phyloP scores from a whole-genome alignment of 2,113 vertebrate species.

The Peromyscus leucopus region DNA sequence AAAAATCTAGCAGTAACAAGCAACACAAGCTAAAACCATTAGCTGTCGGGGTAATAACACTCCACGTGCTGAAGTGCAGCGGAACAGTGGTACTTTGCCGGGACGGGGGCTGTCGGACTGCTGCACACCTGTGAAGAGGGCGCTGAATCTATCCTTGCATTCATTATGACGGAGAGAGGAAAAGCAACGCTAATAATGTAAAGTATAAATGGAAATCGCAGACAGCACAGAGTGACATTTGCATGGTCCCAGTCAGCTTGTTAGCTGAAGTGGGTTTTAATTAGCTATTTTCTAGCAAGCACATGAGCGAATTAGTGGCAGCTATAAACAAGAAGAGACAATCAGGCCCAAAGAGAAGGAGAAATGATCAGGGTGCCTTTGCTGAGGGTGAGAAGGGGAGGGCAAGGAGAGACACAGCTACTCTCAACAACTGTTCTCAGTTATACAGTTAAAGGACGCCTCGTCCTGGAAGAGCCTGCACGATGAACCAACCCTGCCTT shows the following conservation, averaged over 20 bases:
- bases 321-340: slow-evolving; percentile 96
- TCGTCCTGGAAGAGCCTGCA: not conserved
- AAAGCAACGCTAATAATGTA: slow-evolving; percentile 92
- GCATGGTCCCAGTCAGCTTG: slow-evolving; percentile 98
- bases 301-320: slow-evolving; percentile 98
- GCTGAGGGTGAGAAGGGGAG: not conserved
- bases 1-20: slow-evolving; percentile 90
- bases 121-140: slow-evolving; percentile 90
- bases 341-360: slow-evolving; percentile 90
- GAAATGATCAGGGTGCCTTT: slow-evolving; percentile 82
- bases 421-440: slow-evolving; percentile 81
- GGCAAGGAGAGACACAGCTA: slow-evolving; percentile 76
- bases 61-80: slow-evolving; percentile 88
- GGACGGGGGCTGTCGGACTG: slow-evolving; percentile 85
- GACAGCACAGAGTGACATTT: slow-evolving; percentile 95
- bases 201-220: slow-evolving; percentile 93
- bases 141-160: slow-evolving; percentile 87
- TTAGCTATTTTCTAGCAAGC: slow-evolving; percentile 99
- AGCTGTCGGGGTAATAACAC: slow-evolving; percentile 91
- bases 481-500: not conserved
- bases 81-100: slow-evolving; percentile 86
- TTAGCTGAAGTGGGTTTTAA: slow-evolving; percentile 99
- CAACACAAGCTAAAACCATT: slow-evolving; percentile 90
- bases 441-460: slow-evolving; percentile 29
- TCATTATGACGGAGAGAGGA: slow-evolving; percentile 89